These are phyloP conservation scores for Glaucidium brasilianum DNA, from an alignment of 2,113 vertebrate genomes.

Conservation along the genomic window DNA sequence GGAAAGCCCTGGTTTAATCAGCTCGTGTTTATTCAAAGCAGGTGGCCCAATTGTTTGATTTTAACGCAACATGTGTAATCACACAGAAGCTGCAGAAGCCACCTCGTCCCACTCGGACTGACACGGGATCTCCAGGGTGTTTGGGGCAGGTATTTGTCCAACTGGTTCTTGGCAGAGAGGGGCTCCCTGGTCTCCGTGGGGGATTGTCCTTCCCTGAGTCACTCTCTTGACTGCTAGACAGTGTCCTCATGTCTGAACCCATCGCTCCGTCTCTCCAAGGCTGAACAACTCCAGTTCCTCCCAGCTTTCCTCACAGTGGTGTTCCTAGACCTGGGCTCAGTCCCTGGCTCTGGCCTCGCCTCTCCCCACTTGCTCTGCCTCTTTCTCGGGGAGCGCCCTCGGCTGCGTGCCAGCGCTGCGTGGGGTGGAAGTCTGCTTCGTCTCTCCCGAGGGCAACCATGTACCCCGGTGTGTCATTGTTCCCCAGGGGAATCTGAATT, in stretches of 20 bases:
- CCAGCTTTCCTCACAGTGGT: neutral
- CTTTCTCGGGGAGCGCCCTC: neutral
- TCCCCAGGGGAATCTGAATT: neutral
- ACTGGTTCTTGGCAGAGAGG: too few relatives aligned
- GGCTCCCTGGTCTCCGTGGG: rapidly evolving
- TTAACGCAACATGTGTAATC: rapidly evolving
- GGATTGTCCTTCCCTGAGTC: rapidly evolving
- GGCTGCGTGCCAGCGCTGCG: rapidly evolving
- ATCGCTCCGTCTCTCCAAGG: neutral
- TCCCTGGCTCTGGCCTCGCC: neutral
- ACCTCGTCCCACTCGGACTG: neutral
- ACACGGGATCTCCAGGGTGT: rapidly evolving
- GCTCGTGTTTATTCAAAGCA: neutral
- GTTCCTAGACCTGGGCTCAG: neutral
- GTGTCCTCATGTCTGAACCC: neutral
- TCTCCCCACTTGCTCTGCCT: neutral
- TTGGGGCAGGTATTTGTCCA: neutral
- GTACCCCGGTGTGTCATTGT: rapidly evolving
- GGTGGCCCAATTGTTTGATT: neutral
- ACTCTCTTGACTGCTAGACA: rapidly evolving
- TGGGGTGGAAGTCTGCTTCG: neutral
- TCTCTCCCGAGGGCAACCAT: neutral
- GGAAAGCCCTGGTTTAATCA: neutral
- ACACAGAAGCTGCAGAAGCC: neutral
- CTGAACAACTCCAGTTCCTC: neutral